Percentiles rank a stretch among this genome's conserved stretches.
phyloP scores from a whole-genome alignment of 2,888 invertebrate genomes.

The Plebejus argus region DNA sequence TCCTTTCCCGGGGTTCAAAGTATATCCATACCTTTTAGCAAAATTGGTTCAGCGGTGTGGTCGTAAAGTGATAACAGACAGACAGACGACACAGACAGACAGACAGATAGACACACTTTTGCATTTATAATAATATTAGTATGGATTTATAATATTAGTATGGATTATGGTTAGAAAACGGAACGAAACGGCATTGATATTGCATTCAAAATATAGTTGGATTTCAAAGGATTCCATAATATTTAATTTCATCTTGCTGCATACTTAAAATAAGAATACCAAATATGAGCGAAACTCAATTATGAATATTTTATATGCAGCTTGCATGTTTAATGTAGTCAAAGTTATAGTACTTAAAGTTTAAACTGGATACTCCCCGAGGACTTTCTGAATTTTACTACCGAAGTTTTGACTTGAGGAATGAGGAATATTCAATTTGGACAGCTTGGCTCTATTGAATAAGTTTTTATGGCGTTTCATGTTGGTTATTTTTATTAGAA shows the following conservation, averaged over 20 bases:
- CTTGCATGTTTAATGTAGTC: background rate
- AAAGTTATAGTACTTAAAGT: background rate
- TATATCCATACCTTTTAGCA: too few species aligned
- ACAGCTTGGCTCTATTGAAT: background rate
- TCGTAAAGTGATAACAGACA: too few species aligned
- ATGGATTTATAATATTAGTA: too few species aligned
- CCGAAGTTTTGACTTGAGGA: background rate
- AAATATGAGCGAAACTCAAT: background rate
- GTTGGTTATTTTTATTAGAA: background rate
- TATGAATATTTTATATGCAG: conserved; percentile 12
- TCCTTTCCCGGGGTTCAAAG: too few species aligned
- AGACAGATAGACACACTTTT: too few species aligned
- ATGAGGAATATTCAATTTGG: conserved; percentile 9
- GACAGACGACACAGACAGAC: too few species aligned
- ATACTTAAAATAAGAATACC: background rate
- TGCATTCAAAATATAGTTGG: too few species aligned
- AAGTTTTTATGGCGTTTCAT: background rate
- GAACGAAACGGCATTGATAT: too few species aligned
- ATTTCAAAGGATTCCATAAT: too few species aligned
- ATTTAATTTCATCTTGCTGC: background rate
- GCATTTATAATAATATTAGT: too few species aligned
- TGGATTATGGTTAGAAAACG: too few species aligned
- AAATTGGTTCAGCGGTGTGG: too few species aligned
- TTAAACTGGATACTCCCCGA: background rate
- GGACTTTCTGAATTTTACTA: background rate